These are phyloP conservation scores for Lucinisca nassula DNA, from an alignment of 2,888 invertebrate genomes.

Conservation along the genomic window DNA sequence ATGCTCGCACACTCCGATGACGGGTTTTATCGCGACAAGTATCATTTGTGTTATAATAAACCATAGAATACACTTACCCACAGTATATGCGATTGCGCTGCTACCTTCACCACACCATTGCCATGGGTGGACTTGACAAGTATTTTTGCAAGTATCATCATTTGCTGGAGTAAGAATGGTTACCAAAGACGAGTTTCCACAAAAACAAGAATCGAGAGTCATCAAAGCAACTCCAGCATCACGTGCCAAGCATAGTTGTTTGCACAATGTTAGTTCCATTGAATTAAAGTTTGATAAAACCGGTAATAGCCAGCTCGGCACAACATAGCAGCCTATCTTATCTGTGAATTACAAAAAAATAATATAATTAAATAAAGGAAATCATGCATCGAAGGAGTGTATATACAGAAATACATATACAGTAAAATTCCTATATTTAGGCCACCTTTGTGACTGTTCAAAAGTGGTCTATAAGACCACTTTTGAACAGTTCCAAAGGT, in stretches of 20 bases:
- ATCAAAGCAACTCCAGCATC: conserved; percentile 38
- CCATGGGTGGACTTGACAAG: conserved; percentile 34
- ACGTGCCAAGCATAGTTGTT: conserved; percentile 47
- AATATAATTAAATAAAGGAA: too few species aligned
- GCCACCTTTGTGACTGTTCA: too few species aligned
- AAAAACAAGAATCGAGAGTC: conserved; percentile 53
- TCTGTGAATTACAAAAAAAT: too few species aligned
- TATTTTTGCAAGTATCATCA: conserved; percentile 17
- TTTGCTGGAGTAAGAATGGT: neutral
- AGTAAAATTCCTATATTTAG: too few species aligned
- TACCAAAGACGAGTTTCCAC: conserved; percentile 13
- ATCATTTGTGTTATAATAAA: too few species aligned
- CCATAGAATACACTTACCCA: conserved; percentile 21
- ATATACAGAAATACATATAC: too few species aligned
- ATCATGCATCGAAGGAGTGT: too few species aligned
- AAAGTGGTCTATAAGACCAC: too few species aligned
- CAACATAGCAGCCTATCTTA: conserved; percentile 49
- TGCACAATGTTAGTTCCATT: conserved; percentile 59
- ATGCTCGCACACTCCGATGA: too few species aligned
- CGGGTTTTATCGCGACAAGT: too few species aligned
- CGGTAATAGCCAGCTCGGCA: conserved; percentile 10
- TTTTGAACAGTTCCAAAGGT: too few species aligned
- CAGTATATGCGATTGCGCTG: conserved; percentile 41
- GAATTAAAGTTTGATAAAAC: conserved; percentile 33
- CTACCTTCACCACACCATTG: conserved; percentile 57